A percentile compares a stretch with the other conserved stretches of the same genome.
Evolutionary conservation across 2,797 vertebrate species (phyloP).

Genomic region (Ciconia nigra): DNA sequence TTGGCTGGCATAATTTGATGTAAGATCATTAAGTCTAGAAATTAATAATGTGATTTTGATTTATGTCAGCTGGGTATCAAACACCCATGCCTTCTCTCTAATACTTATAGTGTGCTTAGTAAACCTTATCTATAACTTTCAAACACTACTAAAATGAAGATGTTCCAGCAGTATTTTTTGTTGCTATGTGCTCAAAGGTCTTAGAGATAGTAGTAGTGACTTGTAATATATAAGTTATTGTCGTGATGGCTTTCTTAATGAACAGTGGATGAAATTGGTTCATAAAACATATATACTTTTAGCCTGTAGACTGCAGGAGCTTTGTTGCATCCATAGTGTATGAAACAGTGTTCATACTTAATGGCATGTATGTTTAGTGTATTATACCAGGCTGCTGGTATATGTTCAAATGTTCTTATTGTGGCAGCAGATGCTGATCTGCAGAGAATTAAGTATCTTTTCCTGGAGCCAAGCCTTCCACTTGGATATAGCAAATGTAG

Average conservation of each 20-base stretch:
- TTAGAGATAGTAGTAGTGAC: not conserved
- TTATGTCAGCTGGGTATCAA: not conserved
- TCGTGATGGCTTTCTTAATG: slow-evolving; percentile 40
- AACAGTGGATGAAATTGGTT: slow-evolving; percentile 30
- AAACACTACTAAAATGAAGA: not conserved
- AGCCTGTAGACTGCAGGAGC: not conserved
- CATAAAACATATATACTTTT: slow-evolving; percentile 5
- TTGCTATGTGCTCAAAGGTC: not conserved
- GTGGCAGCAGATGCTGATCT: not conserved
- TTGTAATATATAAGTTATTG: slow-evolving; percentile 40
- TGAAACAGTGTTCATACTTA: not conserved
- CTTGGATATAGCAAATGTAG: not conserved
- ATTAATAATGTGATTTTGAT: not conserved
- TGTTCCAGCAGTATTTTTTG: not conserved
- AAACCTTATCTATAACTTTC: not conserved
- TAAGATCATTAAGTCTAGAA: not conserved
- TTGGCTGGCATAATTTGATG: not conserved
- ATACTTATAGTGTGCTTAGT: not conserved
- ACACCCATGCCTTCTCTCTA: not conserved
- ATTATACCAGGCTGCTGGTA: not conserved
- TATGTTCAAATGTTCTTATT: not conserved
- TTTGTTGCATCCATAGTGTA: not conserved
- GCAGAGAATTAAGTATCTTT: not conserved
- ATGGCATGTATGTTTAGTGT: not conserved
- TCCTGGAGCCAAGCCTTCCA: not conserved